A percentile compares a stretch with the other conserved stretches of the same genome.
These are phyloP conservation scores for Sebastes trivittatus DNA, from an alignment of 2,797 vertebrate species.

Conservation along the genomic window DNA sequence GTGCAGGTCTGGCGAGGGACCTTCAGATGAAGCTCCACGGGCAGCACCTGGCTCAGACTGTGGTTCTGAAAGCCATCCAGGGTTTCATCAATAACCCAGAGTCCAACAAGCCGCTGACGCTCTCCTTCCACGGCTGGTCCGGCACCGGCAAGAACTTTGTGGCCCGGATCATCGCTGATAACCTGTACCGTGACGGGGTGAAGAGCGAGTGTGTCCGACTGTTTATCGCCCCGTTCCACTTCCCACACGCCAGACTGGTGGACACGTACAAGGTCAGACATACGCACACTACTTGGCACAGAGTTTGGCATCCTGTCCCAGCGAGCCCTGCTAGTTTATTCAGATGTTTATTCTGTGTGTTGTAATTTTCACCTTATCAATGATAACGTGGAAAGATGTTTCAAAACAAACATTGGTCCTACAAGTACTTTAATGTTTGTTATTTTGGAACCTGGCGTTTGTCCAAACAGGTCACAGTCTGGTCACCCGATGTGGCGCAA, in stretches of 20 bases:
- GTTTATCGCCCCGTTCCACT: conserved; percentile 93
- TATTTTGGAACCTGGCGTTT: conserved; percentile 42
- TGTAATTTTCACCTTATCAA: conserved; percentile 5
- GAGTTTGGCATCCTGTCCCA: not conserved
- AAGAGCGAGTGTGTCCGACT: conserved; percentile 90
- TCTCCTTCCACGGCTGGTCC: conserved; percentile 97
- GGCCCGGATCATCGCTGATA: conserved; percentile 89
- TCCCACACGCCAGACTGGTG: conserved; percentile 87
- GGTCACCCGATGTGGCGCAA: not conserved
- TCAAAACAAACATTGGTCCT: conserved; percentile 29
- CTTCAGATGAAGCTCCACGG: conserved; percentile 89
- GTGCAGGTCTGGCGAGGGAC: conserved; percentile 87
- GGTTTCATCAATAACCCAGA: conserved; percentile 85
- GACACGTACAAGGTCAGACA: conserved; percentile 90
- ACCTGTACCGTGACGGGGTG: conserved; percentile 90
- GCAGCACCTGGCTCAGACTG: conserved; percentile 89
- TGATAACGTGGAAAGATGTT: not conserved
- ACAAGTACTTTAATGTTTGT: not conserved
- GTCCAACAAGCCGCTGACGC: conserved; percentile 87
- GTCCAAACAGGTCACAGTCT: conserved; percentile 9
- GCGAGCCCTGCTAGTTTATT: not conserved
- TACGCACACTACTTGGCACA: not conserved
- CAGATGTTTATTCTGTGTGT: conserved; percentile 39
- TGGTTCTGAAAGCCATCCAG: conserved; percentile 84
- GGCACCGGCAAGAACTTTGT: conserved; percentile 98